These are phyloP conservation scores for Fringilla coelebs DNA, from an alignment of 2,797 vertebrate genomes.

Conservation along the genomic window DNA sequence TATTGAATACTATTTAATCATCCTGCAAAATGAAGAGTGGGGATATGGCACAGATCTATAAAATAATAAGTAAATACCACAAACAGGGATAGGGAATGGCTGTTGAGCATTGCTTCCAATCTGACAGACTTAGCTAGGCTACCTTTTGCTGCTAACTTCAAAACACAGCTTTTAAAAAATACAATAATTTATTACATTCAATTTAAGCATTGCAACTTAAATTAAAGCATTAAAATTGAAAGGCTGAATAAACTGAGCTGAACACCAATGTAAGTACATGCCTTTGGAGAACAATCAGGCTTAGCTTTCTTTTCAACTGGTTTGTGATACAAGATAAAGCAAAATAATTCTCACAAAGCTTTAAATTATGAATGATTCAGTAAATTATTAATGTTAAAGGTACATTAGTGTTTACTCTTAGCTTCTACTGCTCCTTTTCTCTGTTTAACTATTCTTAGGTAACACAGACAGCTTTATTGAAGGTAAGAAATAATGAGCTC, in stretches of 20 bases:
- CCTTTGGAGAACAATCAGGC: constrained; percentile 12
- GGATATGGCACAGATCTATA: background rate
- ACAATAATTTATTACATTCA: background rate
- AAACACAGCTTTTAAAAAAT: background rate
- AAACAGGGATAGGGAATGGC: background rate
- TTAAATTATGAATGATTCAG: constrained; percentile 26
- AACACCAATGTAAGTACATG: background rate
- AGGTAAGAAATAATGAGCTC: background rate
- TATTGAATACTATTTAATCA: background rate
- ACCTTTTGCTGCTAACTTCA: background rate
- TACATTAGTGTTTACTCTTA: background rate
- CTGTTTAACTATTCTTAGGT: background rate
- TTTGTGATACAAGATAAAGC: constrained; percentile 7
- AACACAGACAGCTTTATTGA: background rate
- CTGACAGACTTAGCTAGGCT: background rate
- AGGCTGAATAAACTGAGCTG: constrained; percentile 12
- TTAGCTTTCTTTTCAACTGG: constrained; percentile 7
- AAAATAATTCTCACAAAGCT: constrained; percentile 36
- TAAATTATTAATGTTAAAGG: constrained; percentile 47
- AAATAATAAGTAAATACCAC: background rate
- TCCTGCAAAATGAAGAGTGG: background rate
- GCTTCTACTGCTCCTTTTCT: background rate
- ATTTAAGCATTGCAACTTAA: constrained; percentile 12
- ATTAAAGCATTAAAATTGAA: constrained; percentile 8
- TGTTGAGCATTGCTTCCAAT: background rate